These are phyloP conservation scores for Propithecus coquereli DNA, from an alignment of 2,113 vertebrate genomes.

Conservation along the genomic window DNA sequence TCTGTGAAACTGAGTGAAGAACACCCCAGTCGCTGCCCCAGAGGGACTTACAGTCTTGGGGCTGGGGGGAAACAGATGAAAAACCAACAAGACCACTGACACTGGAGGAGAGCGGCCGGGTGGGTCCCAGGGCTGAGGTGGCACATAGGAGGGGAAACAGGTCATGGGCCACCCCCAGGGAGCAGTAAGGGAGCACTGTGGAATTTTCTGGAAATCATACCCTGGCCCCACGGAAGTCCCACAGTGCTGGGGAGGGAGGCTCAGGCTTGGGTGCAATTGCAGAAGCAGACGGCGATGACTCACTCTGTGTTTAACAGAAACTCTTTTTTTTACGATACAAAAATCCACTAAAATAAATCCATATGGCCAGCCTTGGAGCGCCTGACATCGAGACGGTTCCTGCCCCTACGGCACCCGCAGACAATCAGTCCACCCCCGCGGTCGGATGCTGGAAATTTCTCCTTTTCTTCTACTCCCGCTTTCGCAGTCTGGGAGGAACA, in stretches of 20 bases:
- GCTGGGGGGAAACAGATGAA: fast-evolving
- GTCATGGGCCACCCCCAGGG: background rate
- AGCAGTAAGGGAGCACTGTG: background rate
- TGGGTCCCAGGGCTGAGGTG: background rate
- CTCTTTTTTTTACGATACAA: background rate
- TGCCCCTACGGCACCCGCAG: fast-evolving
- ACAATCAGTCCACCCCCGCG: fast-evolving
- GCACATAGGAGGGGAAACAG: background rate
- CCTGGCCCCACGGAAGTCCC: background rate
- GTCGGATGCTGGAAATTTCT: background rate
- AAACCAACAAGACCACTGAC: fast-evolving
- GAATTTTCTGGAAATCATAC: background rate
- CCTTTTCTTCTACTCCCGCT: background rate
- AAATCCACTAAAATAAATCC: slow-evolving; percentile 3
- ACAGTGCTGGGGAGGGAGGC: background rate
- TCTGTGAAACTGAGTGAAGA: background rate
- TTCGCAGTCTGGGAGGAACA: background rate
- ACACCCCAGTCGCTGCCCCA: background rate
- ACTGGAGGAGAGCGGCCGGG: too few relatives aligned
- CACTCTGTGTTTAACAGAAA: background rate
- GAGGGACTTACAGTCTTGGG: background rate
- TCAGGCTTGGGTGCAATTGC: background rate
- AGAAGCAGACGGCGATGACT: background rate
- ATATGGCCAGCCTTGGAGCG: background rate
- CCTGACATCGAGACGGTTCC: background rate